Conservation (phyloP, 2,113 vertebrate species). For the Pseudorectes ferrugineus region DNA sequence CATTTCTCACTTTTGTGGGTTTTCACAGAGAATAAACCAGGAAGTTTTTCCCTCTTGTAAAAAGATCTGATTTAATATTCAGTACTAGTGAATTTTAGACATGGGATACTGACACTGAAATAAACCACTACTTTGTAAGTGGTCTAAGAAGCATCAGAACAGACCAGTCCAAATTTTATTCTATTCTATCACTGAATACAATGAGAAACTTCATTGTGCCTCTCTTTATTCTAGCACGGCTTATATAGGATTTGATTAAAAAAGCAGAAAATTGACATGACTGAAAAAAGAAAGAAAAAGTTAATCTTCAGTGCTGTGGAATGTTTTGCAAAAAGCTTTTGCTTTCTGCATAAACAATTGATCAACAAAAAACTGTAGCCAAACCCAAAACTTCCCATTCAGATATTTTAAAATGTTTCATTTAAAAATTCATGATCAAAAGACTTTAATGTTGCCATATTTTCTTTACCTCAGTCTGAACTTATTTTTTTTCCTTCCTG, state of each 20-base stretch:
- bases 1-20: background rate
- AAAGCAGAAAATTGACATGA: background rate
- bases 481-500: background rate
- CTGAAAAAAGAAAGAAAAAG: background rate
- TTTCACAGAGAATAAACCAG: background rate
- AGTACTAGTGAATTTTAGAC: background rate
- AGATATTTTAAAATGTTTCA: background rate
- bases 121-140: background rate
- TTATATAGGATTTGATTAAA: background rate
- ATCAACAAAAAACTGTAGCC: background rate
- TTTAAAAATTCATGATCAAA: background rate
- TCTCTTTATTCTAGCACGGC: background rate
- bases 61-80: background rate
- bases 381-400: background rate
- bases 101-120: background rate
- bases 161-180: background rate
- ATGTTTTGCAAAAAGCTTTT: background rate
- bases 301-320: background rate
- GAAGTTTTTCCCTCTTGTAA: background rate
- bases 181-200: background rate
- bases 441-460: background rate
- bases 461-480: background rate
- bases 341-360: background rate
- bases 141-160: background rate
- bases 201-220: background rate